Evolutionary conservation across 2,113 vertebrate species (phyloP).

Genomic region (Saguinus imperator): DNA sequence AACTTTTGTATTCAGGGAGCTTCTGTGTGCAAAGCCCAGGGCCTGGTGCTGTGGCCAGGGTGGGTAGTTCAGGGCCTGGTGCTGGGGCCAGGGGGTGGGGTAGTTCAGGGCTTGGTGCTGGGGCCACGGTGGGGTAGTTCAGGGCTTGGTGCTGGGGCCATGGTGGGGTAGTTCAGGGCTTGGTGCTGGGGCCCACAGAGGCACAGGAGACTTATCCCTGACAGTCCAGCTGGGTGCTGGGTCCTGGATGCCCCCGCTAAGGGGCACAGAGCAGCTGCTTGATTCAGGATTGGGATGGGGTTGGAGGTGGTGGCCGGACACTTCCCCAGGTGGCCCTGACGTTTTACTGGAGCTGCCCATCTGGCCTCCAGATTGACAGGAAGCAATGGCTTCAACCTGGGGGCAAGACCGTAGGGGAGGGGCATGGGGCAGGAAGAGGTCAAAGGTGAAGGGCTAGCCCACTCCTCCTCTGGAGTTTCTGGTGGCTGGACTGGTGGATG

Average conservation of each 20-base stretch:
- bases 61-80: no score
- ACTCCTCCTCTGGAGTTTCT: background rate
- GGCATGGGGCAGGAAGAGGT: background rate
- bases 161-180: no score
- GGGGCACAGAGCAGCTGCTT: background rate
- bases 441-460: background rate
- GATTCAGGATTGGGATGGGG: no score
- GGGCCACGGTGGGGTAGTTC: background rate
- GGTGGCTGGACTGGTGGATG: background rate
- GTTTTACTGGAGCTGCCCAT: background rate
- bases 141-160: background rate
- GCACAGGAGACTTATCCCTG: no score
- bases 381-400: background rate
- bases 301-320: fast-evolving
- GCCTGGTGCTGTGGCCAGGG: background rate
- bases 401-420: background rate
- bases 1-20: background rate
- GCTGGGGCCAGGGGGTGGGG: background rate
- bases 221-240: background rate
- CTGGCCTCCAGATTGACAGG: background rate
- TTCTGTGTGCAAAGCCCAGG: background rate
- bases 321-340: background rate
- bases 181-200: background rate
- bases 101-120: no score
- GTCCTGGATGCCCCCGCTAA: fast-evolving